A percentile compares a stretch with the other conserved stretches of the same genome.
phyloP scores from a whole-genome alignment of 2,113 vertebrate species.

The Menidia beryllina region DNA sequence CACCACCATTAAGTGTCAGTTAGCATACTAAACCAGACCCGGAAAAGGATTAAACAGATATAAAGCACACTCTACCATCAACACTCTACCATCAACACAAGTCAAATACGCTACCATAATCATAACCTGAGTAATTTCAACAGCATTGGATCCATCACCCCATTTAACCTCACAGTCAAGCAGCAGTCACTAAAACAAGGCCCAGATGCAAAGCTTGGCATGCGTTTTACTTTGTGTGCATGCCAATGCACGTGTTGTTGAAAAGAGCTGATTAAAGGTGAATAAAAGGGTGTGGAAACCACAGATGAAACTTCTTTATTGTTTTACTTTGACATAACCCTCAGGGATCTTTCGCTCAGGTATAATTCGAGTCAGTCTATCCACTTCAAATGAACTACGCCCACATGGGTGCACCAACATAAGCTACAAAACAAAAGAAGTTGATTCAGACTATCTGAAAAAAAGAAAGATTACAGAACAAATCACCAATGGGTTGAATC shows the following conservation, averaged over 20 bases:
- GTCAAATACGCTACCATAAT: too few species aligned
- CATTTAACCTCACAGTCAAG: constrained; percentile 4
- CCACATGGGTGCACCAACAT: background rate
- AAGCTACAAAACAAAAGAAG: background rate
- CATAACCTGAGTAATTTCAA: background rate
- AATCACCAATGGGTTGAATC: background rate
- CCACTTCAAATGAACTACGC: background rate
- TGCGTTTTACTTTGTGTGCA: constrained; percentile 4
- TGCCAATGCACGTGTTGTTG: constrained; percentile 5
- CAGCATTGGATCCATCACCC: constrained; percentile 5
- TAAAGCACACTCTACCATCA: background rate
- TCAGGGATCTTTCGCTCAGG: background rate
- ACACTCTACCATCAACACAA: background rate
- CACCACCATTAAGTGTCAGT: background rate
- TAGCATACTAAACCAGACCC: background rate
- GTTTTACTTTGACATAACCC: constrained; percentile 9
- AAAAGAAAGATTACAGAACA: background rate
- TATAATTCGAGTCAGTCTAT: background rate
- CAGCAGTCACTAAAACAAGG: background rate
- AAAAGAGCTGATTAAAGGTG: constrained; percentile 22
- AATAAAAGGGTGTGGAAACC: constrained; percentile 22
- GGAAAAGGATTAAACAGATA: too few species aligned
- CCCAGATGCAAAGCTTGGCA: background rate
- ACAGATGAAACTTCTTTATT: constrained; percentile 7
- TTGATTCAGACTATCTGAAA: background rate